Base-by-base conservation (phyloP, 2,113 vertebrate species). In the Micronycteris hirsuta region DNA sequence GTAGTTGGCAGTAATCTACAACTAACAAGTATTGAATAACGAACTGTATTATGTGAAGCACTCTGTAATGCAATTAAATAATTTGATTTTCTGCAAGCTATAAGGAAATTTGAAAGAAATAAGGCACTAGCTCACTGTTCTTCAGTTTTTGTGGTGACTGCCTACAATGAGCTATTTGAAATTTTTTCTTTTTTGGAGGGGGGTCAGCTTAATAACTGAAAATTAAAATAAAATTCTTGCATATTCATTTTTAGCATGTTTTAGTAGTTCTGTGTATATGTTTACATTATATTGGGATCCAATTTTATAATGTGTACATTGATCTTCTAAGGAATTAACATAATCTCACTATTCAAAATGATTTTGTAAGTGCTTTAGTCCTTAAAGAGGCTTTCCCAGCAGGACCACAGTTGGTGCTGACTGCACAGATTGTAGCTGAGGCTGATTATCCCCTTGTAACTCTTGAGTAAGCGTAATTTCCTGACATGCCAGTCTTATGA, bases 91-190 rank as follows among this genome's bases (percentile, higher is more conserved):
- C n/a, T 93, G 20, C 11, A 68, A 88, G 88, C 45, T 88, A 0
- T 86, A 96, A 82, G 47, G 45, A 94, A 76, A 93, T 96, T 91
- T 94, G 65, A 91, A 92, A 96, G 26, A 84, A 92, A 65, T 22
- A 68, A 36, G 33, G 47, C 41, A 85, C 16, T 76, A 65, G 5
- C 4, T 36, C 19, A 91, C 70, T 68, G 7, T 91, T 91, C 26
- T 91, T 82, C 52, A 95, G 67, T 31, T 65, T 93, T 93, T 90
- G 45, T 88, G 65, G 20, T 68, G 86, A 81, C 10, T 77, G 70
- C 61, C 14, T 20, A 90, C 65, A 41, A 52, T 61, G 28, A 49
- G 8, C 76, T 87, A 43, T 84, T n/a, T 93, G 19, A 65, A 71
- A 65, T 77, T 3, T 61, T 82, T 83, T 26, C n/a, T 80, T 41